Conservation (phyloP, 2,113 vertebrate species). For the Daphoenositta chrysoptera region DNA sequence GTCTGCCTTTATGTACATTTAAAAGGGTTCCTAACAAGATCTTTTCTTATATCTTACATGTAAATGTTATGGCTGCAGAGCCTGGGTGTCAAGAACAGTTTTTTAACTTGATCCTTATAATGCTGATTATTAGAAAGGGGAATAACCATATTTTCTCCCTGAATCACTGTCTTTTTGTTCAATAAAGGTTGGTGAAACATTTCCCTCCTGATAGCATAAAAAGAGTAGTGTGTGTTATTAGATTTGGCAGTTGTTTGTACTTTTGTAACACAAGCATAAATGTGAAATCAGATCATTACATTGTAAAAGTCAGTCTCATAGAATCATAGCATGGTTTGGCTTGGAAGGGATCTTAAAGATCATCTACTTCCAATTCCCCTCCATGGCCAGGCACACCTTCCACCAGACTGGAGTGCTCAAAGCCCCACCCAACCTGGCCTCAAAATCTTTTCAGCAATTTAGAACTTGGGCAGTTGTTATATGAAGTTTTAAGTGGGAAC, state of each 20-base stretch:
- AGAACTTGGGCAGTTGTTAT: not conserved
- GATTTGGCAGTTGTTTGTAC: not conserved
- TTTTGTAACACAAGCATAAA: not conserved
- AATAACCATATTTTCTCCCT: not conserved
- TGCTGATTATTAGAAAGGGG: not conserved
- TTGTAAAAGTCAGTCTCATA: not conserved
- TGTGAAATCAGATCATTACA: not conserved
- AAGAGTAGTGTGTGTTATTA: not conserved
- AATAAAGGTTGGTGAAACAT: not conserved
- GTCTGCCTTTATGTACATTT: not conserved
- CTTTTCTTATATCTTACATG: not conserved
- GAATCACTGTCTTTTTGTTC: not conserved
- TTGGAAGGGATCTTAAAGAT: not conserved
- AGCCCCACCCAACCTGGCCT: not conserved
- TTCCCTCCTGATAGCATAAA: not conserved
- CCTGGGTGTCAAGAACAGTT: not conserved
- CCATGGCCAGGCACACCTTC: not conserved
- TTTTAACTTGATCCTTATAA: not conserved
- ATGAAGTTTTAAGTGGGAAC: not conserved
- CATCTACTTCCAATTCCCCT: not conserved
- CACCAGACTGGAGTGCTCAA: not conserved
- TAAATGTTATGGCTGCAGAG: not conserved
- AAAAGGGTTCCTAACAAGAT: not conserved
- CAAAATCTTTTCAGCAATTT: not conserved
- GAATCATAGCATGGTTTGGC: not conserved